These are phyloP conservation scores for Tetranychus piercei DNA, from an alignment of 2,888 invertebrate genomes.

Conservation along the genomic window DNA sequence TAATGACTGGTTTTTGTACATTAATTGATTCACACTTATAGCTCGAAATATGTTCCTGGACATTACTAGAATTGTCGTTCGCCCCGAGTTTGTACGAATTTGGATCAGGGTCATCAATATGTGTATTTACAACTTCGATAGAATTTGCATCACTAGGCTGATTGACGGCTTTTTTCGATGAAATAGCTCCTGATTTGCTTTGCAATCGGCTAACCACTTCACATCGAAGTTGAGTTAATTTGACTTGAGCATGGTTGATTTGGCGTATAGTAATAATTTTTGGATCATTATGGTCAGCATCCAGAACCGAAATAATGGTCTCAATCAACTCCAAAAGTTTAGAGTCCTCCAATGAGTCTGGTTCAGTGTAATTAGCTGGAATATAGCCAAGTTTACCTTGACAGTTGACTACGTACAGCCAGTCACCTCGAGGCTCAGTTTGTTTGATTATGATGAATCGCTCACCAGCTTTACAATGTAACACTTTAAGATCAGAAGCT, in stretches of 20 bases:
- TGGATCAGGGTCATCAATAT: no score
- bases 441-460: slow-evolving; percentile 24
- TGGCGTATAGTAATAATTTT: slow-evolving; percentile 20
- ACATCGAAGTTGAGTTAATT: slow-evolving; percentile 22
- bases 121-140: no score
- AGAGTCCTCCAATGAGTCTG: slow-evolving; percentile 8
- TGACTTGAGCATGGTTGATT: slow-evolving; percentile 23
- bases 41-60: no score
- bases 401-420: slow-evolving; percentile 29
- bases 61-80: no score
- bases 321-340: slow-evolving; percentile 20
- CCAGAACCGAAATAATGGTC: slow-evolving; percentile 18
- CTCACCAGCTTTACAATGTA: slow-evolving; percentile 25
- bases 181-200: neutral
- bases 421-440: slow-evolving; percentile 26
- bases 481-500: slow-evolving; percentile 21
- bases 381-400: slow-evolving; percentile 30
- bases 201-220: slow-evolving; percentile 16
- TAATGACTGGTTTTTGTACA: neutral
- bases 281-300: slow-evolving; percentile 19
- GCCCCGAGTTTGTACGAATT: no score
- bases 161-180: no score
- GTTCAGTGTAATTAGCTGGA: slow-evolving; percentile 29
- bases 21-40: no score
- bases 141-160: no score